Base-by-base conservation (phyloP, 53 echinoderm and acorn worm genomes). In the Luidia sarsii region DNA sequence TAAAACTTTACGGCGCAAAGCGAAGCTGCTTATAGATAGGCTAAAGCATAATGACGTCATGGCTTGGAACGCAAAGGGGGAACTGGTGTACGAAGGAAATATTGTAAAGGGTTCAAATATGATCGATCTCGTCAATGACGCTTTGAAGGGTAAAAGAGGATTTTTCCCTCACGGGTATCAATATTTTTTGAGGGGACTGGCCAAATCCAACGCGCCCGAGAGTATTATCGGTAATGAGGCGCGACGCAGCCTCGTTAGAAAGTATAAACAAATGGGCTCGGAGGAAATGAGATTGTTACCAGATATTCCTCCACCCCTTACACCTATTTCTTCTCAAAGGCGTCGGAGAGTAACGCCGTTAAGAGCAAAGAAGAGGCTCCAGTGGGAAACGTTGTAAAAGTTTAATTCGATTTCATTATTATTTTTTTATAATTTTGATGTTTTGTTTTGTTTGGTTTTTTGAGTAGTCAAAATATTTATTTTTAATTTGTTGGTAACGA, bases 161-260 rank as follows among this genome's bases (percentile, higher is more conserved):
- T 84, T 73, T 64, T 21, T 57, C 15, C 83, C 83, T 0, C 16
- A n/a, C 15, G 83, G 83, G 33, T 83, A 53, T 73, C 70, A 83
- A 33, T 34, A 83, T 48, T 83, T 83, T 57, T 29, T 59, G 3
- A 48, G 37, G 30, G 83, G 70, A 48, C 41, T 83, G 14, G 69
- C 83, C 3, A 59, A 71, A 45, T 39, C 68, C 18, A 83, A 71
- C 37, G 39, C 39, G 3, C 83, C 83, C 46, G 83, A 83, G 32
- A 48, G 57, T 23, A 39, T 70, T 28, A 35, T 71, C 25, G 45
- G 62, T 0, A 83, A 83, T 50, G 9, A 28, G 18, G 41, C 28
- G 18, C 39, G 71, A 22, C 63, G 83, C 30, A 43, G 29, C 49
- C 21, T 62, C 24, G 7, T 83, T 7, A 50, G 48, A 49, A 46